Evolutionary conservation across 2,888 invertebrate genomes (phyloP), one percentile per base, ranked within the genome.

Genomic region (Cephus nigrinus): DNA sequence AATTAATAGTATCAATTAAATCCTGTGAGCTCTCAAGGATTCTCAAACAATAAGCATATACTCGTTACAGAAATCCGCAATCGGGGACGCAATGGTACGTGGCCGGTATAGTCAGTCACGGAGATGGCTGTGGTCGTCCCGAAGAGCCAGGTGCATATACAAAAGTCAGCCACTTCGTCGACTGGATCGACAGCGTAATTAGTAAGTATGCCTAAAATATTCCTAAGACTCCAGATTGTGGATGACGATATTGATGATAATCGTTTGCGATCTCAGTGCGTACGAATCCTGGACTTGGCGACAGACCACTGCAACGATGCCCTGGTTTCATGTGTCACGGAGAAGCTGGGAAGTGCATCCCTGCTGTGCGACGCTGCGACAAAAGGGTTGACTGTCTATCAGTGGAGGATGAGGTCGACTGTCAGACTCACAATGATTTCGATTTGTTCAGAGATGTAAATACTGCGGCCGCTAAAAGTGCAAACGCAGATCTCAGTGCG

Each of bases 81-180:
- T 93, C 94, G 86, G 90, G 93, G 0, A 93, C 94, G 81, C 95
- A 95, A 87, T 96, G 96, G 95, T 97, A 96, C 88, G 92, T 97
- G 80, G 96, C 95, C 9, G 97, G 97, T 0, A 94, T 97, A 75
- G 96, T 97, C 0, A 97, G 97, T 87, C 97, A 97, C 87, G 97
- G 97, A 34, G 95, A 96, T 85, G 97, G 97, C 4, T 97, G 97
- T 90, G 97, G 94, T 32, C 93, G 96, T 82, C 94, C 95, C 76
- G 93, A 94, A 80, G 96, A 97, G 89, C 96, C 96, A 31, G 97
- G 97, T 2, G 96, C 95, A 74, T 97, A 97, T 86, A 96, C 97
- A 0, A 93, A 95, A 91, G 95, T 97, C 32, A 94, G 95, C 82
- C 92, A 95, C 35, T 96, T 94, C 88, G 90, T 95, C n/a, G 93